Evolutionary conservation across 2,888 invertebrate genomes (phyloP).

Genomic region (Diarsia brunnea): DNA sequence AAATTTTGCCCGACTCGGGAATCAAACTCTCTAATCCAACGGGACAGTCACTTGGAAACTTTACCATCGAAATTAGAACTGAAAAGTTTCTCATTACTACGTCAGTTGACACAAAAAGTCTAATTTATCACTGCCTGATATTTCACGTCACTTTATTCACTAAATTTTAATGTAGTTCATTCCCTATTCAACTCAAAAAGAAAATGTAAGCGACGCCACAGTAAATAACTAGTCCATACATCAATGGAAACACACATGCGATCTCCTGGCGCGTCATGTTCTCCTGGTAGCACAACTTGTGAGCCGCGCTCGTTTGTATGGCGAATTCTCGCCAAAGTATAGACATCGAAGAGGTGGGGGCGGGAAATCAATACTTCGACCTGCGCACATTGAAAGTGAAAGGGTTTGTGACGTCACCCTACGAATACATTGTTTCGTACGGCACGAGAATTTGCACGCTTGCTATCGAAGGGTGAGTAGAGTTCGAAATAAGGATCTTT

Average conservation of each 20-base stretch:
- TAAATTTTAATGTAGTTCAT: background rate
- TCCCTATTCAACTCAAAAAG: background rate
- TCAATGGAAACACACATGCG: conserved; percentile 40
- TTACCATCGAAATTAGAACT: too few relatives aligned
- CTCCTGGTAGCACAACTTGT: conserved; percentile 24
- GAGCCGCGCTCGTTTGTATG: conserved; percentile 1
- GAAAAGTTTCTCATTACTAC: background rate
- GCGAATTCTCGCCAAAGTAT: background rate
- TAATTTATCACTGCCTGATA: background rate
- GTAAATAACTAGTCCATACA: conserved; percentile 9
- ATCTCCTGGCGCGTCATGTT: background rate
- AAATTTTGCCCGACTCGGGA: too few relatives aligned
- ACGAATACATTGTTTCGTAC: conserved; percentile 20
- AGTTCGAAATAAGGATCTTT: background rate
- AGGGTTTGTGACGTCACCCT: conserved; percentile 28
- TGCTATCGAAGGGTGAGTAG: background rate
- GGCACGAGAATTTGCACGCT: conserved; percentile 29
- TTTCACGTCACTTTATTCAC: background rate
- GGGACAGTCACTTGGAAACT: too few relatives aligned
- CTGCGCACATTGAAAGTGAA: conserved; percentile 43
- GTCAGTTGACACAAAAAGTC: background rate
- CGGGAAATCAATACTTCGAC: conserved; percentile 39
- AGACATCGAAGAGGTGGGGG: conserved; percentile 13
- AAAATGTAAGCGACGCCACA: background rate
- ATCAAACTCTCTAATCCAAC: too few relatives aligned